These are phyloP conservation scores for Caenorhabditis zanzibari DNA, from an alignment of 2,888 invertebrate genomes.

Conservation along the genomic window DNA sequence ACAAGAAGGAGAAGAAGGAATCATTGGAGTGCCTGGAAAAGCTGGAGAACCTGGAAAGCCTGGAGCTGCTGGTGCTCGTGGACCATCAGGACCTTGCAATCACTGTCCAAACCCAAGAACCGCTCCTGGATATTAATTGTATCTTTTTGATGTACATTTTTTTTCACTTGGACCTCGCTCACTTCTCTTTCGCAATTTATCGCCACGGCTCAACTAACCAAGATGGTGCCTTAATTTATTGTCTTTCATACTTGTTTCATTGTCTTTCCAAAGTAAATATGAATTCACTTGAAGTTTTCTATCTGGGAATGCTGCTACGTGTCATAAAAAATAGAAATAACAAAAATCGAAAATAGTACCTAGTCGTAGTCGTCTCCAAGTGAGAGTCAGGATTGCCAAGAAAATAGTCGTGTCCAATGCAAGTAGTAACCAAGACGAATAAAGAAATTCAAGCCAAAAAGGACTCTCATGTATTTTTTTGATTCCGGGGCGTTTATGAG, in stretches of 20 bases:
- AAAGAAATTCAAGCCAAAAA: no score
- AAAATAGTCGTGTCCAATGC: no score
- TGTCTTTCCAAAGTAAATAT: neutral
- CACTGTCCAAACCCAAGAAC: slow-evolving; percentile 78
- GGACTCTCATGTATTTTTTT: no score
- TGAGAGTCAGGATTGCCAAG: no score
- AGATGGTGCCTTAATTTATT: slow-evolving; percentile 65
- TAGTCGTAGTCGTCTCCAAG: no score
- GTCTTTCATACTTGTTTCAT: slow-evolving; percentile 38
- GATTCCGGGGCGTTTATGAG: no score
- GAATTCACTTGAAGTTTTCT: neutral
- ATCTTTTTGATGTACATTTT: slow-evolving; percentile 29
- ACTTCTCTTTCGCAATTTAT: slow-evolving; percentile 35
- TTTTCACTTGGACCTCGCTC: slow-evolving; percentile 15
- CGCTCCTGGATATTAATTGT: slow-evolving; percentile 76
- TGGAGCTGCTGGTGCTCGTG: slow-evolving; percentile 70
- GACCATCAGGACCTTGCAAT: slow-evolving; percentile 73
- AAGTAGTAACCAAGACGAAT: no score
- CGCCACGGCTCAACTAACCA: slow-evolving; percentile 54
- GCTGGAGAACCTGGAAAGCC: slow-evolving; percentile 72
- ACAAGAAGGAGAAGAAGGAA: slow-evolving; percentile 72
- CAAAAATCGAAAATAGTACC: no score
- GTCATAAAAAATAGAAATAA: no score
- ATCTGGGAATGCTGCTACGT: no score
- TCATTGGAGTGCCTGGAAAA: slow-evolving; percentile 69